Base-by-base conservation (phyloP, 2,113 vertebrate species). In the Solea solea region DNA sequence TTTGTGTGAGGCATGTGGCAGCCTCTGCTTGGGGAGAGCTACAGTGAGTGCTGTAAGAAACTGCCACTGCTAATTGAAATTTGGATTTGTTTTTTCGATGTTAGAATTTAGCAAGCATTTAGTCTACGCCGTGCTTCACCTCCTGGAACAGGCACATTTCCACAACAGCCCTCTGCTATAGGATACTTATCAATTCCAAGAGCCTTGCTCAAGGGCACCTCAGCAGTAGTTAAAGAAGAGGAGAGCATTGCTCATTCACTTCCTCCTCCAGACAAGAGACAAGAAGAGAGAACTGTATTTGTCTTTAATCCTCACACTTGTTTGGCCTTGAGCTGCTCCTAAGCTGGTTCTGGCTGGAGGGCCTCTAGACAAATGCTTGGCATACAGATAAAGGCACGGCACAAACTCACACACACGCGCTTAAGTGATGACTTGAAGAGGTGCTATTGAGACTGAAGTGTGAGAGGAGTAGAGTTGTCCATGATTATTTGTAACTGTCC, bases 311-410 rank as follows among this genome's bases (percentile, higher is more conserved):
- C 88, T 76, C 74, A 73, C 68, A 86, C 80, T 90, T 90, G 88
- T 90, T 90, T 90, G 88, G 86, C 86, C 85, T 90, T 91, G 86
- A 90, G 89, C 80, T 83, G 72, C 81, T 86, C 74, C 81, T 83
- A 81, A 85, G 82, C 86, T 78, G 74, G 72, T 81, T 85, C 67
- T 89, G 64, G 78, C 83, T 90, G 78, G 76, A 90, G 86, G 74
- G 82, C 69, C 72, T 80, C 78, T 72, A 79, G 78, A 84, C 71
- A 82, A 87, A 81, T 39, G 76, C 76, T 86, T 74, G 76, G 85
- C 89, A 90, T 90, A 90, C 86, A 85, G 84, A 90, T 88, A 75
- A 88, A 80, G 83, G 55, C 65, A 69, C 4, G 6, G 34, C 55
- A 64, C 71, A 73, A 8, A 69, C 63, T 77, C 75, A 69, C 34